These are phyloP conservation scores for Pterocles orientalis DNA, from an alignment of 2,113 vertebrate genomes.

Conservation along the genomic window DNA sequence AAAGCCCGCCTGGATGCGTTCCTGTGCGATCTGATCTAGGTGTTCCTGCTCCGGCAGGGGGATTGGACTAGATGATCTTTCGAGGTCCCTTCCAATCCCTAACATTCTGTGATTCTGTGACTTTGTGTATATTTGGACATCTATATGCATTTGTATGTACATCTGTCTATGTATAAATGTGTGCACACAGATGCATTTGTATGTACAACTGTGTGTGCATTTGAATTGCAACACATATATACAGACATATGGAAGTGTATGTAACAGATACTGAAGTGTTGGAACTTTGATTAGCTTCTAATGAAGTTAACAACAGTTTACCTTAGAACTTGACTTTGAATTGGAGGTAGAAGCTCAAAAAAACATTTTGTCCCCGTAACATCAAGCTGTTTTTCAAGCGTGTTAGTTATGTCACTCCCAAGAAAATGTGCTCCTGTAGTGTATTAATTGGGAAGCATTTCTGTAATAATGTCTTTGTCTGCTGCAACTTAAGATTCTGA, in stretches of 20 bases:
- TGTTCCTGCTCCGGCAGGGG: no score
- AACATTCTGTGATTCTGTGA: no score
- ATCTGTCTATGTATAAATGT: background rate
- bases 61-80: no score
- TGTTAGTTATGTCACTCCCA: background rate
- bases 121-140: accelerated
- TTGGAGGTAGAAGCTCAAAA: background rate
- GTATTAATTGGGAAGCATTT: background rate
- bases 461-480: background rate
- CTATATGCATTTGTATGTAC: background rate
- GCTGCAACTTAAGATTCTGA: background rate
- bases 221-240: background rate
- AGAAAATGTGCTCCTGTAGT: background rate
- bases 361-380: background rate
- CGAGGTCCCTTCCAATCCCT: no score
- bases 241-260: accelerated
- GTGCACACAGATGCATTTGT: background rate
- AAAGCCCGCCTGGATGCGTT: no score
- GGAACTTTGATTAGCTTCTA: background rate
- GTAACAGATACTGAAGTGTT: background rate
- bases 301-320: background rate
- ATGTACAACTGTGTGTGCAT: background rate
- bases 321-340: background rate
- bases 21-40: no score
- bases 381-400: background rate